These are phyloP conservation scores for Agrypnia vestita DNA, from an alignment of 1,140 invertebrate genomes.

Conservation along the genomic window DNA sequence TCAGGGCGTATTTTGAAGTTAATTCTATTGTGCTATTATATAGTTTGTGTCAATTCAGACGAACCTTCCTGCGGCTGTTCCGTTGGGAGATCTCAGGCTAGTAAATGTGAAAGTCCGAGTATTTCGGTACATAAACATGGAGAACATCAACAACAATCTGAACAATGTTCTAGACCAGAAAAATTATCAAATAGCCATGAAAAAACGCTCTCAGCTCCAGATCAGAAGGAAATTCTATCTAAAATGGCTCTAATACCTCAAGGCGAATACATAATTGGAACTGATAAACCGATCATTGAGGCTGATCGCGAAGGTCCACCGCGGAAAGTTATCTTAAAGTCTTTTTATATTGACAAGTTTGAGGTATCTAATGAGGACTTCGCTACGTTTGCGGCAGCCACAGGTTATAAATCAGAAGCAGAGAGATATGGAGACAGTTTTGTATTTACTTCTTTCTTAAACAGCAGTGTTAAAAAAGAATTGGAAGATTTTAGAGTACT, in stretches of 20 bases:
- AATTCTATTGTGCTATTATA: background rate
- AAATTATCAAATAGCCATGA: background rate
- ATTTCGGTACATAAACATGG: background rate
- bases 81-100: constrained; percentile 28
- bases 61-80: constrained; percentile 53
- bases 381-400: constrained; percentile 81
- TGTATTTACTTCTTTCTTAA: constrained; percentile 87
- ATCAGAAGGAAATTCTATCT: constrained; percentile 42
- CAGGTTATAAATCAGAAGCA: constrained; percentile 90
- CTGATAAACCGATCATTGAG: constrained; percentile 83
- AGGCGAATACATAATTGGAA: constrained; percentile 84
- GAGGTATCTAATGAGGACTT: constrained; percentile 91
- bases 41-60: constrained; percentile 28
- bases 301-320: constrained; percentile 86
- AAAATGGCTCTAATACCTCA: constrained; percentile 80
- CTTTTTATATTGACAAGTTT: constrained; percentile 87
- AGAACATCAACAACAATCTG: constrained; percentile 8
- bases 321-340: constrained; percentile 76
- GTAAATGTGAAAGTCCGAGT: background rate
- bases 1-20: background rate
- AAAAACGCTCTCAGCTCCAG: background rate
- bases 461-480: constrained; percentile 77
- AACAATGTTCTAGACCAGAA: constrained; percentile 30
- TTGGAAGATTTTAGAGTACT: constrained; percentile 84
- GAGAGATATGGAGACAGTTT: constrained; percentile 96